Base-by-base conservation (phyloP, 2,888 invertebrate species). In the Hemicrepidius hirtus region DNA sequence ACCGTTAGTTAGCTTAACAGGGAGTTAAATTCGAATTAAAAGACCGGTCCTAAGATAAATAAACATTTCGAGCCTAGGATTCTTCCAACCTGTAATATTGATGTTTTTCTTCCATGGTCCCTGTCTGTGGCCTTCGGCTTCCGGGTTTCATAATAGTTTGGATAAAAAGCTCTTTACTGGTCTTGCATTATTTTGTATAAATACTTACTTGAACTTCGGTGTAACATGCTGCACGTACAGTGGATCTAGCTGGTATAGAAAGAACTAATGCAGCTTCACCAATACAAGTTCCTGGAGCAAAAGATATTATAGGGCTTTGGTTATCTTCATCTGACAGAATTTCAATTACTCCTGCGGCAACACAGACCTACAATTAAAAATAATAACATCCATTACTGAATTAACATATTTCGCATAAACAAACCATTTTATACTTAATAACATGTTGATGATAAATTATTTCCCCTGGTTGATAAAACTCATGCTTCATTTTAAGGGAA, bases 381-480 rank as follows among this genome's bases (percentile, higher is more conserved):
- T 28, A 28, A 5, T 13, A 13, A 7, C 70, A 37, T 40, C 7
- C 10, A 32, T 12, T 37, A 24, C 24, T 46, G 5, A 24, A 24
- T 24, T 5, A 3, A 24, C 24, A 24, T 24, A 24, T 24, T 24
- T 24, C n/a, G n/a, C n/a, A n/a, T 9, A 53, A 24, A 57, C 37
- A 84, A 85, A 88, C 89, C 89, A 90, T 89, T 81, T 86, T 85
- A 77, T 87, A 87, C 82, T 89, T 89, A 75, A 88, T 87, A 77
- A 88, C 86, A 77, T 87, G 87, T 76, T 88, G 88, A 76, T 84
- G 86, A 77, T 87, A 89, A 77, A 90, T 87, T 77, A 87, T 83
- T 78, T 89, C 89, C 18, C 88, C 89, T 3, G 88, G 87, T 78
- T 88, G 85, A 83, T 88, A 89, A 82, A 88, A 89, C 75, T 88